Conservation (phyloP, 2,888 invertebrate genomes). For the Sabatieria punctata region DNA sequence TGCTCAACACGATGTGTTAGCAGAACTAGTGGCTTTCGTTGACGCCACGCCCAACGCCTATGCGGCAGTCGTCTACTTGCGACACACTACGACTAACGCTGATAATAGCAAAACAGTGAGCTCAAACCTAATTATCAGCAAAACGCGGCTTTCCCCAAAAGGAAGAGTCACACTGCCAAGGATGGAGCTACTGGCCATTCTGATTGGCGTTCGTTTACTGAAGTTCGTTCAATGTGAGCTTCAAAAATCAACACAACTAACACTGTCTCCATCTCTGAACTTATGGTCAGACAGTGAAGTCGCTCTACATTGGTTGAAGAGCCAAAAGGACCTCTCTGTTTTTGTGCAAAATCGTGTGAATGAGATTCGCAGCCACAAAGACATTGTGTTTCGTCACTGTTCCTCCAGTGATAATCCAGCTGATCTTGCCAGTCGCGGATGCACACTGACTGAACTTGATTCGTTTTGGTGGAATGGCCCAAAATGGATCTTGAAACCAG, state of each 20-base stretch:
- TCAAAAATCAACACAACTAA: not conserved
- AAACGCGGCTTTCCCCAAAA: constrained; percentile 3
- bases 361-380: constrained; percentile 12
- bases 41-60: too few species aligned
- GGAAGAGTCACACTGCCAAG: constrained; percentile 10
- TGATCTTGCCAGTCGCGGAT: constrained; percentile 19
- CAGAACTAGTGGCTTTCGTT: too few species aligned
- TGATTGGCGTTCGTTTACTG: constrained; percentile 6
- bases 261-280: too few species aligned
- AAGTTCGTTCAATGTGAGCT: not conserved
- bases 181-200: constrained; percentile 9
- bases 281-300: constrained; percentile 15
- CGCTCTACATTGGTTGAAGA: constrained; percentile 15
- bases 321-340: not conserved
- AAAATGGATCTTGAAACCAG: constrained; percentile 10
- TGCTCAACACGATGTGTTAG: too few species aligned
- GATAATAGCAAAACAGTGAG: too few species aligned
- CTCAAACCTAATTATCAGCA: too few species aligned
- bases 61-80: too few species aligned
- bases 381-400: constrained; percentile 17
- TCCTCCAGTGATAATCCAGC: constrained; percentile 19
- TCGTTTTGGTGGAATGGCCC: constrained; percentile 20
- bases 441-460: constrained; percentile 9
- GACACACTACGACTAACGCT: too few species aligned
- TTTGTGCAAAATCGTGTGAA: constrained; percentile 18